These are phyloP conservation scores for Melieria picta DNA, from an alignment of 2,888 invertebrate species.

Conservation along the genomic window DNA sequence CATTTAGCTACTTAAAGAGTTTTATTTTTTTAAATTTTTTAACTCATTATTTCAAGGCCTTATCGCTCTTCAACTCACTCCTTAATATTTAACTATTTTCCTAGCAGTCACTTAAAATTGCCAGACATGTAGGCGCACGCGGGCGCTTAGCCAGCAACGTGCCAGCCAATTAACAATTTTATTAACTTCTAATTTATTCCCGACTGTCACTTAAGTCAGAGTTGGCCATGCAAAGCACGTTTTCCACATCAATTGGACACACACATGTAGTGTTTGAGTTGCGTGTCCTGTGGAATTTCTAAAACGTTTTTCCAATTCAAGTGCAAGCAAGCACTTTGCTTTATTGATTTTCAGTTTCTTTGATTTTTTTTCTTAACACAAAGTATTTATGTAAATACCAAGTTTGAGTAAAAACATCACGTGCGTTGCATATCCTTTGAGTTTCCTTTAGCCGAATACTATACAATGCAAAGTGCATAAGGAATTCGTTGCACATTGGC, in stretches of 20 bases:
- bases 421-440: too few species aligned
- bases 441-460: too few species aligned
- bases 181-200: conserved; percentile 19
- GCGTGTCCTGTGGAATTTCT: conserved; percentile 15
- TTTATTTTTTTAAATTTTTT: too few species aligned
- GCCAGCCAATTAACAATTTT: conserved; percentile 16
- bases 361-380: neutral
- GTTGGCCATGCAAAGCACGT: conserved; percentile 18
- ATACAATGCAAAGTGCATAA: neutral
- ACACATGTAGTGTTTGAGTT: conserved; percentile 15
- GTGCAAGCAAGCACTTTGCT: neutral
- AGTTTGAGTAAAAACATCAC: too few species aligned
- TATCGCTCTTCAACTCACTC: too few species aligned
- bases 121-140: conserved; percentile 36
- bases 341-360: conserved; percentile 2
- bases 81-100: conserved; percentile 6
- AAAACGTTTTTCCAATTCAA: neutral
- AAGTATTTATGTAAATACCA: too few species aligned
- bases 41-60: too few species aligned
- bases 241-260: neutral
- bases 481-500: conserved; percentile 1
- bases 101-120: conserved; percentile 24
- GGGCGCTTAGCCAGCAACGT: conserved; percentile 17
- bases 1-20: too few species aligned
- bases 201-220: neutral